These are phyloP conservation scores for Coenonympha arcania DNA, from an alignment of 2,888 invertebrate species.

Conservation along the genomic window DNA sequence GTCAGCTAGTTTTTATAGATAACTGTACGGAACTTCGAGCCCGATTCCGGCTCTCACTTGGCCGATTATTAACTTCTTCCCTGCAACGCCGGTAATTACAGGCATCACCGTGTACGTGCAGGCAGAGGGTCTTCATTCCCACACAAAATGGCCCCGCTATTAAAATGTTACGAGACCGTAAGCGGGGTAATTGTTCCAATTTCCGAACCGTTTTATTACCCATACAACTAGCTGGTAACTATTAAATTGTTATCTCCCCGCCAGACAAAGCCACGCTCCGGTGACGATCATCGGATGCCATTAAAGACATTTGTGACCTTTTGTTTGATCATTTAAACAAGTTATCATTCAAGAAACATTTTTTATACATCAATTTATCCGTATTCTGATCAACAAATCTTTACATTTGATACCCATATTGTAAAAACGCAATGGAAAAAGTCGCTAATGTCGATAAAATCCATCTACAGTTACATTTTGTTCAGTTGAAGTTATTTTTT, in stretches of 20 bases:
- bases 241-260: conserved; percentile 57
- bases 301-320: not conserved
- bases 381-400: too few relatives aligned
- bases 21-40: too few relatives aligned
- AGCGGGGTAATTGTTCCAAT: conserved; percentile 68
- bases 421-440: too few relatives aligned
- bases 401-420: too few relatives aligned
- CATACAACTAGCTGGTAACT: conserved; percentile 63
- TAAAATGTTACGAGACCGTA: conserved; percentile 67
- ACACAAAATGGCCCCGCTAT: conserved; percentile 58
- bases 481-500: too few relatives aligned
- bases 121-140: conserved; percentile 43
- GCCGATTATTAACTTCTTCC: not conserved
- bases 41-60: too few relatives aligned
- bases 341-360: too few relatives aligned
- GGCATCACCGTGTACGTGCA: conserved; percentile 7
- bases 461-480: too few relatives aligned
- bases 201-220: conserved; percentile 66
- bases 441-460: too few relatives aligned
- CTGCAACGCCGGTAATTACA: conserved; percentile 7
- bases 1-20: too few relatives aligned
- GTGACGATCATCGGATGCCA: conserved; percentile 19
- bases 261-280: conserved; percentile 19
- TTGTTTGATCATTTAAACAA: too few relatives aligned
- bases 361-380: too few relatives aligned